These are phyloP conservation scores for Macrosiphum euphorbiae DNA, from an alignment of 2,888 invertebrate species.

Conservation along the genomic window DNA sequence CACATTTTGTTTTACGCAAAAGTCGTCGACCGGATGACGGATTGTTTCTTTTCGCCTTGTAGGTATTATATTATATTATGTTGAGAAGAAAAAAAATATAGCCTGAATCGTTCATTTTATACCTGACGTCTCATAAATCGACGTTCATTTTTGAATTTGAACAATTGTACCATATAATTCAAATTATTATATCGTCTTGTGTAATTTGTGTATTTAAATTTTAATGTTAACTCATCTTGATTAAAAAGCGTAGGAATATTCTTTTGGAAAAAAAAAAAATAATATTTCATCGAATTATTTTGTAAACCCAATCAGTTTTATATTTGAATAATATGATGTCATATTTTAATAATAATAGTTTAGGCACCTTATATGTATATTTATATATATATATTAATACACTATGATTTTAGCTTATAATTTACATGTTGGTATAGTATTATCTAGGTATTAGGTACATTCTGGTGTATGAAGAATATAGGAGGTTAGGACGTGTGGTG, in stretches of 20 bases:
- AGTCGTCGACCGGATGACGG: not conserved
- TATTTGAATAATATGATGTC: not conserved
- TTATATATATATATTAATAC: not conserved
- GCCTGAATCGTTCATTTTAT: not conserved
- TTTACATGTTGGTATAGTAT: not conserved
- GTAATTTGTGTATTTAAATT: not conserved
- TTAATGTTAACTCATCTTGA: not conserved
- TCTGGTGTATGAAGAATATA: not conserved
- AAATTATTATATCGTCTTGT: not conserved
- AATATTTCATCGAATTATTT: not conserved
- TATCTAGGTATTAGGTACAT: not conserved
- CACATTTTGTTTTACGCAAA: not conserved
- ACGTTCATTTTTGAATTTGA: not conserved
- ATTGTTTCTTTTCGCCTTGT: not conserved
- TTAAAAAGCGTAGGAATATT: not conserved
- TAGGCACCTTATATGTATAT: not conserved
- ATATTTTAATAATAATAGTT: not conserved
- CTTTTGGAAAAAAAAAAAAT: not conserved
- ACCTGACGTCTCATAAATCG: not conserved
- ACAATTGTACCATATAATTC: not conserved
- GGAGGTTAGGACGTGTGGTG: no score
- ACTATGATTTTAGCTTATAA: not conserved
- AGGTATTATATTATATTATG: not conserved
- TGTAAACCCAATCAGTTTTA: not conserved
- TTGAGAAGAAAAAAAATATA: not conserved